Percentiles rank a stretch among this genome's conserved stretches.
These are phyloP conservation scores for Panopea generosa DNA, from an alignment of 2,888 invertebrate species.

Conservation along the genomic window DNA sequence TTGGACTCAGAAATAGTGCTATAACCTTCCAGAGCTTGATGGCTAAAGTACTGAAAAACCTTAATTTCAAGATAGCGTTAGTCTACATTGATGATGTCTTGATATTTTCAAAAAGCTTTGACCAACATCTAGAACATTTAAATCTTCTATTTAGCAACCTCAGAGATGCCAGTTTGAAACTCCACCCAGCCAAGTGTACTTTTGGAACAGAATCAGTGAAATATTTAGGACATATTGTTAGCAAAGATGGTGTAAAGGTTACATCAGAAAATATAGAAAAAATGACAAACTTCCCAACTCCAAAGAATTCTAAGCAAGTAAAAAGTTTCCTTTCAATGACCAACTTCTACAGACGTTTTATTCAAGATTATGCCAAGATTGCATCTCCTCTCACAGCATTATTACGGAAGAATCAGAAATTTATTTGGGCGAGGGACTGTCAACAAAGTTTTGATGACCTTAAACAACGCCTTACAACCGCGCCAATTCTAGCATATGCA, in stretches of 20 bases:
- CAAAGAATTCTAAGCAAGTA: constrained; percentile 26
- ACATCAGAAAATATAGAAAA: constrained; percentile 53
- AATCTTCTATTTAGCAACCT: constrained; percentile 47
- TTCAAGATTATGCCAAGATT: constrained; percentile 54
- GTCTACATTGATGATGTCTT: constrained; percentile 67
- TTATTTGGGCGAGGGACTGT: constrained; percentile 54
- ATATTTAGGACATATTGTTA: constrained; percentile 64
- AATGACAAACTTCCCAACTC: constrained; percentile 30
- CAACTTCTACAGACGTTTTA: constrained; percentile 55
- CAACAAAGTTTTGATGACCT: constrained; percentile 40
- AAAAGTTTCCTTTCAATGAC: constrained; percentile 38
- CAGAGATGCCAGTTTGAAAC: constrained; percentile 53
- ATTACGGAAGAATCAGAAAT: constrained; percentile 47
- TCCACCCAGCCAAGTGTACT: constrained; percentile 60
- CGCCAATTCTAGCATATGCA: constrained; percentile 51
- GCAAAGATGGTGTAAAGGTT: constrained; percentile 55
- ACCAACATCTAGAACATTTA: constrained; percentile 50
- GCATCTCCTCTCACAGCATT: constrained; percentile 42
- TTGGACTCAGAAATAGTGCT: constrained; percentile 56
- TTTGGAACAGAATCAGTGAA: constrained; percentile 47
- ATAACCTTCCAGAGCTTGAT: constrained; percentile 50
- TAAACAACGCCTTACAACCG: constrained; percentile 25
- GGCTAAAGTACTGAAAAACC: constrained; percentile 42
- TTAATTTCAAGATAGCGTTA: constrained; percentile 59
- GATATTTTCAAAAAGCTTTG: constrained; percentile 49